phyloP scores from a whole-genome alignment of 2,113 vertebrate genomes.

The Callospermophilus lateralis region DNA sequence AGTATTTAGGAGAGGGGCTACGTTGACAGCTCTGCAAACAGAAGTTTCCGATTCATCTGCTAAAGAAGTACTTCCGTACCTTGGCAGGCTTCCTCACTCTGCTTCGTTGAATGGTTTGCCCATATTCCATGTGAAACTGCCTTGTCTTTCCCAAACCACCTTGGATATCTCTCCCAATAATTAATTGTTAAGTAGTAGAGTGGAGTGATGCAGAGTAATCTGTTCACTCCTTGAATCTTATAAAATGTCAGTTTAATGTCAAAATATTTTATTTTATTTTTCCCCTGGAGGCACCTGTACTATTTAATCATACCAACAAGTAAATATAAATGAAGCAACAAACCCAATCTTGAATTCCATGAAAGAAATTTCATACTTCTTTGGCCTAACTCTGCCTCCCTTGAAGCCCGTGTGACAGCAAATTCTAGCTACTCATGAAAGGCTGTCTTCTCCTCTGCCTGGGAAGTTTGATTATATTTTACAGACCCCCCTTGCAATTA shows the following conservation, averaged over 20 bases:
- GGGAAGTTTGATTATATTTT: neutral
- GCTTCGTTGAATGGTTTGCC: slow-evolving; percentile 64
- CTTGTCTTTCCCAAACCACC: slow-evolving; percentile 68
- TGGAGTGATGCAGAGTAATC: slow-evolving; percentile 22
- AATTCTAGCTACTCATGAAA: neutral
- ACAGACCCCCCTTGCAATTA: neutral
- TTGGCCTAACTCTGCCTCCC: neutral
- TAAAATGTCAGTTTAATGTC: slow-evolving; percentile 70
- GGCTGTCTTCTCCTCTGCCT: neutral
- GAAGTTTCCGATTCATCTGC: slow-evolving; percentile 76
- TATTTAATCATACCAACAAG: slow-evolving; percentile 68
- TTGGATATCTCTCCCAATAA: slow-evolving; percentile 61
- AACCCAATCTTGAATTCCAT: slow-evolving; percentile 19
- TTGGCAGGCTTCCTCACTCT: slow-evolving; percentile 74
- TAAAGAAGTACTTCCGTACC: slow-evolving; percentile 40
- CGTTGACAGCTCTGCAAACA: slow-evolving; percentile 78
- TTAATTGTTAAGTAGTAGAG: slow-evolving; percentile 62
- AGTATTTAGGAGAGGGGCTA: slow-evolving; percentile 76
- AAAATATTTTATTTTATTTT: slow-evolving; percentile 71
- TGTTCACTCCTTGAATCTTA: slow-evolving; percentile 56
- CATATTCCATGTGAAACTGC: slow-evolving; percentile 65
- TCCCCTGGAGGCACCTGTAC: slow-evolving; percentile 52
- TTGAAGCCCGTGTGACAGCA: neutral
- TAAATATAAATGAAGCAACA: slow-evolving; percentile 59
- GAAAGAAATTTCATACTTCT: neutral